Evolutionary conservation across 2,888 invertebrate species (phyloP), one percentile per base, ranked within the genome.

Genomic region (Drosophila ochracea): DNA sequence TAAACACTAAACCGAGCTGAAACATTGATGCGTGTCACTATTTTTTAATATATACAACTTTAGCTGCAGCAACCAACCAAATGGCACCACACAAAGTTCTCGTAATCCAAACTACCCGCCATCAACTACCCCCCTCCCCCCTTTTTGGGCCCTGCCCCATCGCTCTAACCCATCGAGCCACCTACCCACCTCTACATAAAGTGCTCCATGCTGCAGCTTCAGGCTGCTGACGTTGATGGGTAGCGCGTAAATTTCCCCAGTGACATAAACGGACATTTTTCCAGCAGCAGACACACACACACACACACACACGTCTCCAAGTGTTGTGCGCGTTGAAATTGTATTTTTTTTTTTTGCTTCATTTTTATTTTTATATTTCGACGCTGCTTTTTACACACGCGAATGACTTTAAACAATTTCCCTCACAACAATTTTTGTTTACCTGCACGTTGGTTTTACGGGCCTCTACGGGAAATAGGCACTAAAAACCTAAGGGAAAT

Each of bases 361-460:
- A 5, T 16, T 35, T 63, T 60, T 69, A 25, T 47, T 35, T 55
- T 41, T 68, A 47, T 72, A 41, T 73, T 74, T 68, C 54, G 65
- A 59, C 59, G 68, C 64, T 50, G 77, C 62, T 67, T 81, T 81
- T 77, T 84, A 53, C 84, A 84, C 78, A 82, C 78, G 62, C 84
- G 85, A 82, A 84, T 84, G 85, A 78, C 82, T 82, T 84, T 82
- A 82, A 82, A 84, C 84, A 82, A 82, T 82, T 82, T 82, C 57
- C 61, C 64, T 64, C 25, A 16, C 21, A 81, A 77, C 77, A 73
- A 77, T 81, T 81, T 54, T 41, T 63, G 33, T 78, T 66, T 74
- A 47, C 68, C 59, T 75, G 52, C 21, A 49, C 47, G 21, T 37
- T 47, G 25, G 43, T 67, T 76, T 82, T 84, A 82, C 75, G 72